Evolutionary conservation across 23 tunicate species (phyloP), one percentile per base, ranked within the genome.

Genomic region (Styela clava): DNA sequence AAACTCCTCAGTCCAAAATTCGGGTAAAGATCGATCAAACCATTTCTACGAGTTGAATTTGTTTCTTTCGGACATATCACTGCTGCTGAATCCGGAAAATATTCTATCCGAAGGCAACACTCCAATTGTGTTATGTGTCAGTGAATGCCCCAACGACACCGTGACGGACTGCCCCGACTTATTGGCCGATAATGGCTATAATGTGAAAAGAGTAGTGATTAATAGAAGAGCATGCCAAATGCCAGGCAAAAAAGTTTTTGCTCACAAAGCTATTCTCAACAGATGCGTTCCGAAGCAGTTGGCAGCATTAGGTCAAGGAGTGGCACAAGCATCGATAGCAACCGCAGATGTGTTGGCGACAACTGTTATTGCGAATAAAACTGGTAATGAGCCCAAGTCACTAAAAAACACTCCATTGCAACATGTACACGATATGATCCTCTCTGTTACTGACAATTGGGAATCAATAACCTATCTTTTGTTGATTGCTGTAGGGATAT

Each of bases 281-380:
- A 68, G 91, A 68, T 92, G 97, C 87, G 63, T 92, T 2, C 97
- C 97, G 1, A 27, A 62, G 2, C 88, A 79, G 35, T 69, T 87
- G 21, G 33, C 69, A 1, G 85, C 74, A 74, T 86, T 92, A 61
- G 69, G 88, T 7, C 19, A 44, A 82, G 69, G 37, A 22, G 34
- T 76, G 65, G 65, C 27, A 35, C 65, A 52, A 52, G 82, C 87
- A 20, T 62, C 64, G 7, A 51, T 64, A 24, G 73, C 34, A 28
- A 51, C 74, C 32, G 87, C 78, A 29, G 78, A 37, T 28, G 16
- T 34, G 29, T 18, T 63, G 52, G 21, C 64, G 22, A 0, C 52
- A 52, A 12, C 24, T 31, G 34, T 19, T 33, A n/a, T 27, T 25
- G 33, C 63, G 56, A 36, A 52, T 67, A 0, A 63, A 20, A 37